Conservation (phyloP, 1,140 invertebrate genomes). For the Drosophila guanche region DNA sequence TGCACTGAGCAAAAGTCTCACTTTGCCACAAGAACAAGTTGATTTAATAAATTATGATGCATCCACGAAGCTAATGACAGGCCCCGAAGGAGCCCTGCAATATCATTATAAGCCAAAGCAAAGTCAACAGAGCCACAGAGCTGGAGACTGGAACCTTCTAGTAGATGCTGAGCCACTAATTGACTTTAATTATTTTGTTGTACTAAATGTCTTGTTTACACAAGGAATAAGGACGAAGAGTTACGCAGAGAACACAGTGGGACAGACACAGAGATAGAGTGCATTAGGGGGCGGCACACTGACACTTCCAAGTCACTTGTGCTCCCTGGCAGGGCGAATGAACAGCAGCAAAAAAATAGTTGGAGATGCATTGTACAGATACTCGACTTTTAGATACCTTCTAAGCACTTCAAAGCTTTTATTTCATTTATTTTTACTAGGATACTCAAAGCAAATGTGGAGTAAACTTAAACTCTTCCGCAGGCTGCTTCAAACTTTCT, state of each 20-base stretch:
- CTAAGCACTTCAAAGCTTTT: too few relatives aligned
- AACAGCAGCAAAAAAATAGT: slow-evolving; percentile 17
- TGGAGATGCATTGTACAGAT: neutral
- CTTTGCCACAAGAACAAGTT: slow-evolving; percentile 10
- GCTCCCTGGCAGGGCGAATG: slow-evolving; percentile 36
- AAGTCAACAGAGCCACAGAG: slow-evolving; percentile 56
- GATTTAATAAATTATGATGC: slow-evolving; percentile 53
- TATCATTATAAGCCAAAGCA: slow-evolving; percentile 58
- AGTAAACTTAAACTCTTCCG: too few relatives aligned
- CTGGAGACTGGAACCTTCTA: neutral
- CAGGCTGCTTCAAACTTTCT: too few relatives aligned
- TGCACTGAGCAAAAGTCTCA: neutral
- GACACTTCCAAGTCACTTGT: slow-evolving; percentile 53
- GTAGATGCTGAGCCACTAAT: slow-evolving; percentile 67
- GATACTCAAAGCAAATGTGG: too few relatives aligned
- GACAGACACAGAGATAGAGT: slow-evolving; percentile 1
- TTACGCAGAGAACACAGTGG: neutral
- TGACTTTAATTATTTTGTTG: slow-evolving; percentile 83
- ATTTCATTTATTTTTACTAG: too few relatives aligned
- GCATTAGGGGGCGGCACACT: slow-evolving; percentile 40
- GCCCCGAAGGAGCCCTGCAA: slow-evolving; percentile 29
- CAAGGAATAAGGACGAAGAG: slow-evolving; percentile 16
- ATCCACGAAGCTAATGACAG: slow-evolving; percentile 52
- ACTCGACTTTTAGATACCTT: too few relatives aligned
- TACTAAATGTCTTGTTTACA: slow-evolving; percentile 78